Percentiles rank a stretch among this genome's conserved stretches.
phyloP scores from a whole-genome alignment of 2,113 vertebrate species.

The Verasper variegatus region DNA sequence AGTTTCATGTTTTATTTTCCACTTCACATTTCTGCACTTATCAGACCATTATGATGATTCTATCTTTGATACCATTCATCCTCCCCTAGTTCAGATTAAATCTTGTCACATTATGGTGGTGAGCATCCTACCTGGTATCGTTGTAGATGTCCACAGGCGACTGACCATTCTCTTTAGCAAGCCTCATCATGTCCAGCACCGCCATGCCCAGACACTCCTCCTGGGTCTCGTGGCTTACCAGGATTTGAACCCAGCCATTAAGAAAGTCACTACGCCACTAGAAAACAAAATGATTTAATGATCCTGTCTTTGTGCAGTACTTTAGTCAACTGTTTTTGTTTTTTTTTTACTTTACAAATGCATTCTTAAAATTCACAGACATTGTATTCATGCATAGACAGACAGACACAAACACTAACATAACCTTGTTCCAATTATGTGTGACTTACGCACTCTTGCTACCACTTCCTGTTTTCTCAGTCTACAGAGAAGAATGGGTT shows the following conservation, averaged over 20 bases:
- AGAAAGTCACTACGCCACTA: constrained; percentile 96
- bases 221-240: constrained; percentile 92
- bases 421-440: constrained; percentile 14
- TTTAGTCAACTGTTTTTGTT: no score
- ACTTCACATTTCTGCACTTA: not conserved
- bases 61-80: not conserved
- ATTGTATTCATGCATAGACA: not conserved
- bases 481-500: constrained; percentile 16
- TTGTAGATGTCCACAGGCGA: constrained; percentile 91
- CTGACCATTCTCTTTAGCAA: constrained; percentile 91
- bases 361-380: no score
- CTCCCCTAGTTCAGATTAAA: not conserved
- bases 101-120: not conserved
- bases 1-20: no score
- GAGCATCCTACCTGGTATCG: constrained; percentile 84
- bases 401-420: not conserved
- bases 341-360: no score
- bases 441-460: constrained; percentile 21
- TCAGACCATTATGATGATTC: not conserved
- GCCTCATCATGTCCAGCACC: constrained; percentile 96
- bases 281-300: not conserved
- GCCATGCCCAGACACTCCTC: constrained; percentile 98
- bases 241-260: constrained; percentile 85
- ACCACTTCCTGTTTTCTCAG: constrained; percentile 64
- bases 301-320: no score